Evolutionary conservation across 2,888 invertebrate genomes (phyloP).

Genomic region (Nymphalis polychloros): DNA sequence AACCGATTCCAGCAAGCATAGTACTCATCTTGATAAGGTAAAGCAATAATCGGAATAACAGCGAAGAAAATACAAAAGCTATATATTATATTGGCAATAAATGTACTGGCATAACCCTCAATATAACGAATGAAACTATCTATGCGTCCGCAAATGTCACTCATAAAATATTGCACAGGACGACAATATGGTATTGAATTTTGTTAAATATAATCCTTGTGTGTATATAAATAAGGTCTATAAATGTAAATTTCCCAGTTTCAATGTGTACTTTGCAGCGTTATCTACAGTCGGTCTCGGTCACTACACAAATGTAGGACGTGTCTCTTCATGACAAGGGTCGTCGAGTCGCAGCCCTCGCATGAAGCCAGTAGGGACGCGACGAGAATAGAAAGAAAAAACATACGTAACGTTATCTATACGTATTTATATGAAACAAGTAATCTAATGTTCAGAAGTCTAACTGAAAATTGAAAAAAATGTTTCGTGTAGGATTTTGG

Average conservation of each 20-base stretch:
- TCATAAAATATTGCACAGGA: constrained; percentile 30
- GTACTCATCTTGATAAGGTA: constrained; percentile 9
- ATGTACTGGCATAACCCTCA: constrained; percentile 18
- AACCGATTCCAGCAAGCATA: neutral
- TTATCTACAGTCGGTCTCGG: constrained; percentile 39
- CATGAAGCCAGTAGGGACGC: constrained; percentile 27
- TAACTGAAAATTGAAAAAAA: neutral
- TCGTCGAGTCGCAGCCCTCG: constrained; percentile 38
- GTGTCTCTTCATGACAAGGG: constrained; percentile 44
- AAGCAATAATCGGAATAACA: constrained; percentile 6
- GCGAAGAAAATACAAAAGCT: constrained; percentile 6
- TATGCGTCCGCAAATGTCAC: constrained; percentile 28
- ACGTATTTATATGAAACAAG: neutral
- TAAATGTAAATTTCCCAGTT: neutral
- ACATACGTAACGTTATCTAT: neutral
- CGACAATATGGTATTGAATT: neutral
- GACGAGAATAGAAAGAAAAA: constrained; percentile 23
- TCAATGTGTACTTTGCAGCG: constrained; percentile 14
- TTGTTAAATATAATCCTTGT: constrained; percentile 18
- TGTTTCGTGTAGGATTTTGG: no score
- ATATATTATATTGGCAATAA: constrained; percentile 22
- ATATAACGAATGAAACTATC: constrained; percentile 31
- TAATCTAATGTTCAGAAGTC: neutral
- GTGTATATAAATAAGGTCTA: constrained; percentile 4
- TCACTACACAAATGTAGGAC: constrained; percentile 44